Evolutionary conservation across 2,113 vertebrate genomes (phyloP), one percentile per base, ranked within the genome.

Genomic region (Nerophis lumbriciformis): DNA sequence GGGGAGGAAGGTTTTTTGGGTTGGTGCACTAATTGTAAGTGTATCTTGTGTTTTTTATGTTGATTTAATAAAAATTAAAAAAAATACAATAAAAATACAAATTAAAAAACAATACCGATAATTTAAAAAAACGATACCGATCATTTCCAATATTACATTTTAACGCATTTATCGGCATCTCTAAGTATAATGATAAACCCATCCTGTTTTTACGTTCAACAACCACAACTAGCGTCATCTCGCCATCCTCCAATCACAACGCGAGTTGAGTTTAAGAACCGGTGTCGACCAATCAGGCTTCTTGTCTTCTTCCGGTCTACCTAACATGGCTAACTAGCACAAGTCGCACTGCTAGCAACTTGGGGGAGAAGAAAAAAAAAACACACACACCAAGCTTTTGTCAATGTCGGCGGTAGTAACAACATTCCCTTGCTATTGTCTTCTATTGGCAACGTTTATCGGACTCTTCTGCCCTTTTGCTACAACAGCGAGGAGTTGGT

Each of bases 301-400:
- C 70, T 73, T 38, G 37, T 78, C 59, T 65, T 71, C 63, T 82
- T 81, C 78, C 79, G 80, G 80, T 82, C 79, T 57, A 82, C 63
- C 83, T 66, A 86, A 71, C 77, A 37, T 51, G 35, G 73, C 79
- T 75, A 78, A 77, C 81, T 80, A 78, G 84, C 80, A 50, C 56
- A 63, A 72, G 75, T 74, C 75, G 69, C 76, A 53, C 52, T 72
- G 63, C 63, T 86, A 85, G 85, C 82, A 83, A 78, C 54, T 86
- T 78, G 63, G 74, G 76, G 2, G 28, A 28, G 28, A 28, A 3
- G 3, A 28, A 3, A 28, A 28, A 28, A 28, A n/a, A n/a, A n/a
- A n/a, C n/a, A n/a, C n/a, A 28, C 61, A 66, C 50, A 37, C 53
- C 56, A 42, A 79, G 39, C 72, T 76, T 28, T 71, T 68, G 62